These are phyloP conservation scores for Argopecten irradians DNA, from an alignment of 1,140 invertebrate genomes.

Conservation along the genomic window DNA sequence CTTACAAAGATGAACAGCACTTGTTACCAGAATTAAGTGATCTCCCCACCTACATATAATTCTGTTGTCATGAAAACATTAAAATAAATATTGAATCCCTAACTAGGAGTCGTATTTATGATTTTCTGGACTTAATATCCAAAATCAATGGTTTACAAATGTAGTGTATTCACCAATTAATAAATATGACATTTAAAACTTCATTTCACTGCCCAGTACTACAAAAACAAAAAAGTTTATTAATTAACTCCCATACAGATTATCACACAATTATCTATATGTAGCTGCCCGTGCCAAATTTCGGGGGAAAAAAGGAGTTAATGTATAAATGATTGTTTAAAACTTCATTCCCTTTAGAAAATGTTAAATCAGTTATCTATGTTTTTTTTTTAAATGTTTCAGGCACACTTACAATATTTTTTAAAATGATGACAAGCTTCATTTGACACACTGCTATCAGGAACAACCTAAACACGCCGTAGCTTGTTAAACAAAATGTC, in stretches of 20 bases:
- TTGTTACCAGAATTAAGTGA: background rate
- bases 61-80: background rate
- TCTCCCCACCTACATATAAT: background rate
- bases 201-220: background rate
- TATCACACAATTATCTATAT: background rate
- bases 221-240: too few relatives aligned
- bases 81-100: background rate
- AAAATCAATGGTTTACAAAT: too few relatives aligned
- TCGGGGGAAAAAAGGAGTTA: background rate
- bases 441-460: background rate
- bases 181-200: background rate
- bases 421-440: background rate
- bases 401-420: background rate
- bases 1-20: background rate
- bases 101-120: too few relatives aligned
- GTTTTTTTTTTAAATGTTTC: background rate
- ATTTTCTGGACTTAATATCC: too few relatives aligned
- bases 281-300: background rate
- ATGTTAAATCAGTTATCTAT: background rate
- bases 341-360: background rate
- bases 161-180: background rate
- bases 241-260: background rate
- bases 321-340: background rate
- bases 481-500: background rate
- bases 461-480: background rate